A percentile compares a stretch with the other conserved stretches of the same genome.
Evolutionary conservation across 1,140 invertebrate genomes (phyloP).

Genomic region (Mylabris phalerata): DNA sequence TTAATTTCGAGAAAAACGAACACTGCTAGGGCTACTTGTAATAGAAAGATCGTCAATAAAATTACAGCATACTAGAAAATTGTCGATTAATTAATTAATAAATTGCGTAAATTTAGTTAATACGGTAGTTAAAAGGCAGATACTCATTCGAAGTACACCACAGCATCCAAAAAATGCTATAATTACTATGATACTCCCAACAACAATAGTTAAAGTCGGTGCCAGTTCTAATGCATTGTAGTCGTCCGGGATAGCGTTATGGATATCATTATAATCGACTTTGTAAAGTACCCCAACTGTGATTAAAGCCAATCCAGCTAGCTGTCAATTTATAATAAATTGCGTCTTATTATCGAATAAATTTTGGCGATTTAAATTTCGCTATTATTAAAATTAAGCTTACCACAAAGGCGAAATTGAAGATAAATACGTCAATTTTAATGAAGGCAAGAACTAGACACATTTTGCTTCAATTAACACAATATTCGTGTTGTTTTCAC

Average conservation of each 20-base stretch:
- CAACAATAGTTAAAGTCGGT: constrained; percentile 2
- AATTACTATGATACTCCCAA: constrained; percentile 43
- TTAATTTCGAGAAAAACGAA: constrained; percentile 36
- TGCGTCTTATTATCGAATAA: too few species aligned
- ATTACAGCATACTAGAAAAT: constrained; percentile 42
- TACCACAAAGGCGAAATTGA: neutral
- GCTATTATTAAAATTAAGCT: neutral
- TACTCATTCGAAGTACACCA: constrained; percentile 48
- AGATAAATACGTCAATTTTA: neutral
- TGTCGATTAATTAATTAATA: neutral
- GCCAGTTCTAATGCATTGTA: neutral
- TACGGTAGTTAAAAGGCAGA: constrained; percentile 5
- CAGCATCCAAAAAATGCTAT: constrained; percentile 58
- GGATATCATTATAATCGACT: constrained; percentile 1
- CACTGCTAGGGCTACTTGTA: constrained; percentile 43
- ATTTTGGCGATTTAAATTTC: neutral
- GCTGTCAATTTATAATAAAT: neutral
- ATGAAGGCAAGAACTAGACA: neutral
- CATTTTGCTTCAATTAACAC: neutral
- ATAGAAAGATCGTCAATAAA: constrained; percentile 40
- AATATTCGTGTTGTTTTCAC: too few species aligned
- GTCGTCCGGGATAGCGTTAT: constrained; percentile 6
- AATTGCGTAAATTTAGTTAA: constrained; percentile 33
- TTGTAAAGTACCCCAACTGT: neutral
- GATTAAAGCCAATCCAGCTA: neutral